A percentile compares a stretch with the other conserved stretches of the same genome.
These are phyloP conservation scores for Acrobasis repandana DNA, from an alignment of 2,888 invertebrate species.

Conservation along the genomic window DNA sequence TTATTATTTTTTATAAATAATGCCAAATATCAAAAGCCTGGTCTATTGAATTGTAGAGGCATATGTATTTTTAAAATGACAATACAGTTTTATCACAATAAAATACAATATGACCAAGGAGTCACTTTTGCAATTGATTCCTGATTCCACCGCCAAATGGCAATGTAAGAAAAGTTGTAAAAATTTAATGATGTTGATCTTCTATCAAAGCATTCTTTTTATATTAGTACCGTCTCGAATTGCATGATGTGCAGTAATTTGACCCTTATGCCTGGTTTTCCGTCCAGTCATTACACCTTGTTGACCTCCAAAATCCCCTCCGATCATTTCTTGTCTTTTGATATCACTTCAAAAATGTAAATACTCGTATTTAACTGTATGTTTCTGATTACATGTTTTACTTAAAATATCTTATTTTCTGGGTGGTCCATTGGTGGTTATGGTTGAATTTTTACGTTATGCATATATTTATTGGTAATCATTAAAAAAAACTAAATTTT, in stretches of 20 bases:
- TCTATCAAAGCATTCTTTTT: constrained; percentile 1
- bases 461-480: no score
- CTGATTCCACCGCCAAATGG: background rate
- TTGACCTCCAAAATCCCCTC: constrained; percentile 50
- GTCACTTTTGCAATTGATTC: constrained; percentile 32
- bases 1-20: no score
- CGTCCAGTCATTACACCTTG: constrained; percentile 47
- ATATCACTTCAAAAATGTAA: constrained; percentile 4
- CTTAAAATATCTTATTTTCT: background rate
- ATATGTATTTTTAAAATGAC: no score
- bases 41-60: no score
- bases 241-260: constrained; percentile 43
- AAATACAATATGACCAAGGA: no score
- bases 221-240: constrained; percentile 31
- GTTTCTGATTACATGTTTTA: background rate
- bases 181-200: background rate
- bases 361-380: background rate
- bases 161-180: background rate
- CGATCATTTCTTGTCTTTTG: constrained; percentile 34
- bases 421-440: background rate
- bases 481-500: no score
- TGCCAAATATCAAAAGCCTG: no score
- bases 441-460: background rate
- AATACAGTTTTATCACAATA: no score
- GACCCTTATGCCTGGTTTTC: constrained; percentile 43